Conservation (phyloP, 2,797 vertebrate species). For the Acridotheres tristis region DNA sequence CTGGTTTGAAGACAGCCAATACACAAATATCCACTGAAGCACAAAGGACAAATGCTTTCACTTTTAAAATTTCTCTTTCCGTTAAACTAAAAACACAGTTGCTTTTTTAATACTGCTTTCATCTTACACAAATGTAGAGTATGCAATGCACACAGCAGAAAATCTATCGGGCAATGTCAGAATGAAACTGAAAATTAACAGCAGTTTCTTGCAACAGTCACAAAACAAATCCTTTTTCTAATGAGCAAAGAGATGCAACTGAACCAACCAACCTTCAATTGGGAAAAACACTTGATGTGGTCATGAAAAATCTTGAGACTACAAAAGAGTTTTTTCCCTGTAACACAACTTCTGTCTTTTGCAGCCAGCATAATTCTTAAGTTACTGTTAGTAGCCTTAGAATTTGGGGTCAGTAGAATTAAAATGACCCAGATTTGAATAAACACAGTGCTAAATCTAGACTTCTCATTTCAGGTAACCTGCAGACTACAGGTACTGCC, state of each 20-base stretch:
- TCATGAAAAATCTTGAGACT: background rate
- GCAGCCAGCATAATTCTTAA: background rate
- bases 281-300: background rate
- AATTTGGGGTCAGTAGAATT: background rate
- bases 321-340: background rate
- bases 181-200: background rate
- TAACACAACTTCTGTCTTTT: background rate
- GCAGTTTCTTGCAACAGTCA: background rate
- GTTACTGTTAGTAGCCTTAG: background rate
- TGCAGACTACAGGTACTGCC: background rate
- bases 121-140: rapidly evolving
- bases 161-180: background rate
- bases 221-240: background rate
- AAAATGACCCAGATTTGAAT: background rate
- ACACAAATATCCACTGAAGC: background rate
- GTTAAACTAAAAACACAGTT: background rate
- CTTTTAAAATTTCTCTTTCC: background rate
- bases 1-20: background rate
- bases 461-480: background rate
- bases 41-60: background rate
- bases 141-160: background rate
- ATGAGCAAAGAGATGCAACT: background rate
- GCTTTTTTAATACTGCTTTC: background rate
- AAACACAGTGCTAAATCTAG: background rate
- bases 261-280: background rate